Conservation (phyloP, 1,140 invertebrate species). For the Psix sp. region DNA sequence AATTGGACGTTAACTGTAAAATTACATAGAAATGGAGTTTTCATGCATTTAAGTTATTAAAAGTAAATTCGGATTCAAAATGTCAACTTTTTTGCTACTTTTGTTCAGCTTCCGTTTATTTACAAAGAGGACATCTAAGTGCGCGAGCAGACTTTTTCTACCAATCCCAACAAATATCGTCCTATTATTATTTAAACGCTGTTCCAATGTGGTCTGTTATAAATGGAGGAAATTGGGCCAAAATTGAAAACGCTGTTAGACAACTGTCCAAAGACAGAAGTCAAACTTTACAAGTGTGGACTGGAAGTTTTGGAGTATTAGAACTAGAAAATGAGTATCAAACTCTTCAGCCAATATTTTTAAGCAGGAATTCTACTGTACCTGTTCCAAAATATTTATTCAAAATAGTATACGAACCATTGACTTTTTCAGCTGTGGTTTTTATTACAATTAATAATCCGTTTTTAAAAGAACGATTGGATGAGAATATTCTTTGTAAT, state of each 20-base stretch:
- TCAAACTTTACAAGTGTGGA: conserved; percentile 67
- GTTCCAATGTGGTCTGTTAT: conserved; percentile 78
- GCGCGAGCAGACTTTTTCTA: conserved; percentile 78
- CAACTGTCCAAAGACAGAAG: conserved; percentile 54
- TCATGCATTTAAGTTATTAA: no score
- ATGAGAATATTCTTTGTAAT: conserved; percentile 8
- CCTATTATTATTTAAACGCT: conserved; percentile 78
- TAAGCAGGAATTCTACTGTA: conserved; percentile 48
- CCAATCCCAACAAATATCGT: conserved; percentile 73
- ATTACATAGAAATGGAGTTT: no score
- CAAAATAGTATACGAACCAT: conserved; percentile 73
- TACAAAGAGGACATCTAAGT: conserved; percentile 78
- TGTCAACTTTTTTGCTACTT: not conserved
- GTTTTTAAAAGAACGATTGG: conserved; percentile 7
- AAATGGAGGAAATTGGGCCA: conserved; percentile 77
- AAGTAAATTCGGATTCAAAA: no score
- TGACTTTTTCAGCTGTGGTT: conserved; percentile 68
- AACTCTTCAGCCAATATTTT: conserved; percentile 64
- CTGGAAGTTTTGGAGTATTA: conserved; percentile 70
- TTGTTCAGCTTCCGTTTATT: conserved; percentile 43
- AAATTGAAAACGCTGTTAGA: conserved; percentile 71
- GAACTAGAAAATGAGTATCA: conserved; percentile 60
- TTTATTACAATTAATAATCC: conserved; percentile 78
- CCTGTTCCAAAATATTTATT: conserved; percentile 75
- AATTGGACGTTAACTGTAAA: no score